Base-by-base conservation (phyloP, 2,888 invertebrate species). In the Brassicogethes aeneus region DNA sequence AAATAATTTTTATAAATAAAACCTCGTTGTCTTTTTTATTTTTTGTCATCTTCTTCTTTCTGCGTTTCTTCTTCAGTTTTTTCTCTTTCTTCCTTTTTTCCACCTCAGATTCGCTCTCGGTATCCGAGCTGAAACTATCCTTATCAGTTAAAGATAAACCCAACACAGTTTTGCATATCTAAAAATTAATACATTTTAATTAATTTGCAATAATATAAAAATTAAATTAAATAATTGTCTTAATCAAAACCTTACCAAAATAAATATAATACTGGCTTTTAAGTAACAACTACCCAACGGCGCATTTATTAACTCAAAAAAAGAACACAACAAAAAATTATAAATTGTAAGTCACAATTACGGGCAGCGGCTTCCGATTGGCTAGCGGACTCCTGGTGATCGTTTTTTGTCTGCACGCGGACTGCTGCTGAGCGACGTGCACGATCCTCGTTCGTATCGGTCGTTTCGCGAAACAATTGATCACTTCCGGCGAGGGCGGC, bases 401-500 rank as follows among this genome's bases (percentile, higher is more conserved):
- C 39, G 47, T 41, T 41, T 55, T 60, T 10, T 45, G 36, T 48
- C 55, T 62, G 14, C 40, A 48, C 16, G 10, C 5, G 5, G 23
- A 23, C 23, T 23, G 23, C 10, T 23, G 23, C 10, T 23, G 23
- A 5, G 5, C 5, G 10, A 23, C 23, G 10, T 23, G 23, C 5
- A 23, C 23, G 10, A 23, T 23, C 47, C 60, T 45, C 45, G 10
- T 40, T 36, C 42, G 51, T 51, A 16, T 63, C 46, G 38, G 46
- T 42, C 43, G 50, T 40, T 71, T 69, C 50, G 69, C 67, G 7
- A 71, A 69, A n/a, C n/a, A n/a, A n/a, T n/a, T n/a, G 8, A 43
- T 31, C 23, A 78, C 68, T 44, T 77, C 75, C 7, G 86, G 85
- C 0, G 85, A 82, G 34, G 83, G 79, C 1, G 85, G 85, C 41